Evolutionary conservation across 2,888 invertebrate genomes (phyloP).

Genomic region (Parnassius apollo): DNA sequence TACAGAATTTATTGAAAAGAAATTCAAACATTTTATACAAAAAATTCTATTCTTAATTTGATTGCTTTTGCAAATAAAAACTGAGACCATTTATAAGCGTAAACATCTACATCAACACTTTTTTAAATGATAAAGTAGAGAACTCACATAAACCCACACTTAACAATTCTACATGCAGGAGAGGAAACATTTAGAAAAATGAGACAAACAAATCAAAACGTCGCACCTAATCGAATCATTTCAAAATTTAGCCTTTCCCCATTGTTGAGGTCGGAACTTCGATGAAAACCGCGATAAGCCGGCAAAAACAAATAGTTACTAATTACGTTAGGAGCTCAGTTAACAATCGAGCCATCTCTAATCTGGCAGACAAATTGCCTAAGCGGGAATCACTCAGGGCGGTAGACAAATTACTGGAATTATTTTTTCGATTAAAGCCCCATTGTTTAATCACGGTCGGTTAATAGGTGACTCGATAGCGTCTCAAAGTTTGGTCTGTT

Average conservation of each 20-base stretch:
- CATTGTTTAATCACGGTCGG: conserved; percentile 74
- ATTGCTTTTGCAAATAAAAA: no score
- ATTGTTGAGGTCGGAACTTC: conserved; percentile 59
- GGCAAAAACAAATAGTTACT: conserved; percentile 73
- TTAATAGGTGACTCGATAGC: conserved; percentile 62
- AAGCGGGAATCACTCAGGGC: conserved; percentile 50
- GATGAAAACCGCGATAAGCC: conserved; percentile 59
- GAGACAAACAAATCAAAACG: conserved; percentile 45
- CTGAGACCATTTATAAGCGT: no score
- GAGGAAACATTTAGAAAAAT: conserved; percentile 32
- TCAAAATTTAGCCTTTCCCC: conserved; percentile 59
- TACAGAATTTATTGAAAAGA: no score
- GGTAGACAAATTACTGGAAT: conserved; percentile 69
- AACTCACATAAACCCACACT: not conserved
- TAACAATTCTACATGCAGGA: not conserved
- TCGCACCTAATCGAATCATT: conserved; percentile 57
- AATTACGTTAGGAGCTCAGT: conserved; percentile 69
- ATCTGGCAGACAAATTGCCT: conserved; percentile 70
- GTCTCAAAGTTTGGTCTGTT: conserved; percentile 46
- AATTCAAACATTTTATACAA: no score
- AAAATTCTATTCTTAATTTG: no score
- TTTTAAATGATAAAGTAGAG: no score
- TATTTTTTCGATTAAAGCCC: conserved; percentile 75
- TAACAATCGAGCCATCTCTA: conserved; percentile 66
- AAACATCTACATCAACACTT: no score